phyloP scores from a whole-genome alignment of 1,140 invertebrate genomes.

The Lepidotrigona ventralis region DNA sequence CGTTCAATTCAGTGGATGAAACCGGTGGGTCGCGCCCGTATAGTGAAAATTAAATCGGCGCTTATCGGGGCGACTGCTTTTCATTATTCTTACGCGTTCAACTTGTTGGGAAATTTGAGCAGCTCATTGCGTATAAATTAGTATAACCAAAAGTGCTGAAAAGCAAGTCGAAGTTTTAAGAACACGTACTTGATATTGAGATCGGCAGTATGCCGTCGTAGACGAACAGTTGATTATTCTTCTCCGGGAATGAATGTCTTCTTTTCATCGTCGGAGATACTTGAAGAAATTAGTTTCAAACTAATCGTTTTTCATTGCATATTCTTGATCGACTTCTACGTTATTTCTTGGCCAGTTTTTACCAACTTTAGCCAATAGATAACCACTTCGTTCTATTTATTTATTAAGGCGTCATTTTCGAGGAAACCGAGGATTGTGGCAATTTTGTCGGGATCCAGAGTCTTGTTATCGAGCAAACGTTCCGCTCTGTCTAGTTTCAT shows the following conservation, averaged over 20 bases:
- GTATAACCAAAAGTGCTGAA: too few species aligned
- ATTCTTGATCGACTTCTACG: background rate
- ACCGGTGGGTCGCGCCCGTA: too few species aligned
- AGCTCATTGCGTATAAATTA: too few species aligned
- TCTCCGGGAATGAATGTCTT: background rate
- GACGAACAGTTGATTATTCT: background rate
- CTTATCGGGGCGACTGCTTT: background rate
- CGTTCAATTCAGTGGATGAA: background rate
- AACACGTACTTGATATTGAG: background rate
- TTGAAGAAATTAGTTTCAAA: background rate
- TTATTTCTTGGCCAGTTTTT: background rate
- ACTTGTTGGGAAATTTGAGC: background rate
- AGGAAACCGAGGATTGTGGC: background rate
- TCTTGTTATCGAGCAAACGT: conserved; percentile 42
- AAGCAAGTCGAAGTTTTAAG: background rate
- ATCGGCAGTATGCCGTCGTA: too few species aligned
- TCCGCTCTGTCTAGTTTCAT: conserved; percentile 22
- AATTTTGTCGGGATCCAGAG: conserved; percentile 21
- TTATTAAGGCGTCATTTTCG: conserved; percentile 3
- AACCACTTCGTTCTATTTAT: background rate
- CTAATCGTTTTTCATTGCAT: background rate
- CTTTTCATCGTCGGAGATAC: background rate
- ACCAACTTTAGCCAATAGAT: background rate
- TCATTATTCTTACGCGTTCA: background rate
- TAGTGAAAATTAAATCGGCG: conserved; percentile 5